Percentiles rank a stretch among this genome's conserved stretches.
phyloP scores from a whole-genome alignment of 2,797 vertebrate species.

The Tenualosa thibaudeaui region DNA sequence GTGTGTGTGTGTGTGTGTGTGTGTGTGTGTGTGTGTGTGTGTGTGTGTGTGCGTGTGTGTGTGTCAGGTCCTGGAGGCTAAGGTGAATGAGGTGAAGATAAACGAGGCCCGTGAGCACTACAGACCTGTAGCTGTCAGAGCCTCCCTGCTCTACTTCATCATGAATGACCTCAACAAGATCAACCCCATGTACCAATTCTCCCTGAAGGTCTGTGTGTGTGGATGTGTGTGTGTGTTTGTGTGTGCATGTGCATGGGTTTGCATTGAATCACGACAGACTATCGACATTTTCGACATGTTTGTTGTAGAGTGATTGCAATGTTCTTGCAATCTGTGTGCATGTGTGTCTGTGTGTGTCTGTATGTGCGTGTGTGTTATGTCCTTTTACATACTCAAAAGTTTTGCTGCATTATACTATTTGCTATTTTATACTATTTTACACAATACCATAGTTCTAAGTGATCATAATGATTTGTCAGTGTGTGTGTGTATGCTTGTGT shows the following conservation, averaged over 20 bases:
- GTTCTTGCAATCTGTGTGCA: neutral
- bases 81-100: conserved; percentile 83
- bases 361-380: neutral
- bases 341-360: conserved; percentile 1
- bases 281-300: neutral
- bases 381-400: too few relatives aligned
- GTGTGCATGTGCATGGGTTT: neutral
- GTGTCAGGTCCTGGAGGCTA: conserved; percentile 78
- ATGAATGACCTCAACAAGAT: conserved; percentile 86
- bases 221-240: neutral
- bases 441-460: too few relatives aligned
- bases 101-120: conserved; percentile 81
- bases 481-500: neutral
- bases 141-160: conserved; percentile 82
- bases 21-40: neutral
- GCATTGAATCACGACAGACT: neutral
- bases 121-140: conserved; percentile 77
- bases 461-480: neutral
- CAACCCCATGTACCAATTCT: conserved; percentile 83
- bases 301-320: neutral
- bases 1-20: neutral
- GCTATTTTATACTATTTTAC: too few relatives aligned
- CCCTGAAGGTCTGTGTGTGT: conserved; percentile 60
- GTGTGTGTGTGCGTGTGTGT: neutral
- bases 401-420: too few relatives aligned